Conservation (phyloP, 2,888 invertebrate species). For the Drosophila diplacantha region DNA sequence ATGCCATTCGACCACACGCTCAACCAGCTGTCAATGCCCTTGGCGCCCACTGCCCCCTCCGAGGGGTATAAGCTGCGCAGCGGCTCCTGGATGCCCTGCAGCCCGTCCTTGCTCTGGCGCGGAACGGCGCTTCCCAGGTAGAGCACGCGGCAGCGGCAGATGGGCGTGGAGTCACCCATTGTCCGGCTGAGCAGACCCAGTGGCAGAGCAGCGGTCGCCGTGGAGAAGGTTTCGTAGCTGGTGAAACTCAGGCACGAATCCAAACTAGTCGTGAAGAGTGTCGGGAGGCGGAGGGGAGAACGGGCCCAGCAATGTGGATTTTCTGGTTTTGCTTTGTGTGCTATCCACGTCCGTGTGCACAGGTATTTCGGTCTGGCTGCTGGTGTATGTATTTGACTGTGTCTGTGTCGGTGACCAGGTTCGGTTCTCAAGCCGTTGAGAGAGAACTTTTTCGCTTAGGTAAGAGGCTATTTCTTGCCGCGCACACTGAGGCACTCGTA, state of each 20-base stretch:
- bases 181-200: constrained; percentile 20
- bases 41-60: constrained; percentile 91
- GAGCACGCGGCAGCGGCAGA: constrained; percentile 96
- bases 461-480: constrained; percentile 65
- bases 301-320: constrained; percentile 69
- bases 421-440: constrained; percentile 54
- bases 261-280: constrained; percentile 8
- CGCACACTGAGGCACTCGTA: constrained; percentile 27
- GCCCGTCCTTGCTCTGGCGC: constrained; percentile 97
- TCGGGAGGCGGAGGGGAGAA: not conserved
- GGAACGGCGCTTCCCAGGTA: constrained; percentile 98
- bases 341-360: constrained; percentile 47
- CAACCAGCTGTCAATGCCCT: constrained; percentile 97
- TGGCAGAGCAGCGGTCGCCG: not conserved
- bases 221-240: constrained; percentile 5
- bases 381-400: constrained; percentile 29
- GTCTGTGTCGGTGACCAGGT: constrained; percentile 41
- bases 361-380: constrained; percentile 33
- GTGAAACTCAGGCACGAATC: constrained; percentile 1
- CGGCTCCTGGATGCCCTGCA: constrained; percentile 98
- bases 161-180: constrained; percentile 91
- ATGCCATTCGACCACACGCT: constrained; percentile 98
- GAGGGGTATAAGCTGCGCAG: constrained; percentile 96
- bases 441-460: constrained; percentile 71
- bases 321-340: constrained; percentile 73